These are phyloP conservation scores for Seriola quinqueradiata DNA, from an alignment of 2,113 vertebrate species.

Conservation along the genomic window DNA sequence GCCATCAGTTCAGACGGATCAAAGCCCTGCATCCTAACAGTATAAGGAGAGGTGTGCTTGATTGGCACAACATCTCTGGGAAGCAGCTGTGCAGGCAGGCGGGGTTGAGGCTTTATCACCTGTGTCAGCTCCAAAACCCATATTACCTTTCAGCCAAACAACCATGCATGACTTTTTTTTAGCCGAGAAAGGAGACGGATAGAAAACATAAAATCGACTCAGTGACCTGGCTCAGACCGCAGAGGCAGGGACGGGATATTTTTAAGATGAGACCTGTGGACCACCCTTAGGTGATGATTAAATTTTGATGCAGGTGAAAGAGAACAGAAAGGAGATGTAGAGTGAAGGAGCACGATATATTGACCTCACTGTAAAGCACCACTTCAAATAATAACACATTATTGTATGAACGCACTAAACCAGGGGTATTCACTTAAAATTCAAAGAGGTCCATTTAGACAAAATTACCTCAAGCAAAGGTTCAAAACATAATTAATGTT, in stretches of 20 bases:
- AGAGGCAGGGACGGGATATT: constrained; percentile 12
- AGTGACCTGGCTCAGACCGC: neutral
- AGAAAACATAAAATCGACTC: constrained; percentile 18
- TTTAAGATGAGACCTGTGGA: neutral
- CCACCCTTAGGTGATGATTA: neutral
- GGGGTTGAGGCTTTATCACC: constrained; percentile 10
- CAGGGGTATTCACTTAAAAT: no score
- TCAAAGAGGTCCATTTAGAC: no score
- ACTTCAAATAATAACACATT: neutral
- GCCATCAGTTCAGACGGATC: constrained; percentile 8
- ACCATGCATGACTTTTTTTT: neutral
- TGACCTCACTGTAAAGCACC: neutral
- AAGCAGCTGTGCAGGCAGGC: neutral
- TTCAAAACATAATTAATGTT: no score
- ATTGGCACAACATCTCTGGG: constrained; percentile 18
- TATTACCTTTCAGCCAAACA: neutral
- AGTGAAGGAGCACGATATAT: neutral
- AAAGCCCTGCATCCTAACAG: neutral
- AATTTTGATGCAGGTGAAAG: neutral
- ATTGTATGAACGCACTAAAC: no score
- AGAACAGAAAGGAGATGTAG: neutral
- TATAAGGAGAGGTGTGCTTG: neutral
- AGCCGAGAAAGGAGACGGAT: neutral
- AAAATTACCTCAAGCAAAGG: no score
- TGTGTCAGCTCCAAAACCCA: constrained; percentile 9